Evolutionary conservation across 2,888 invertebrate species (phyloP).

Genomic region (Sesia bembeciformis): DNA sequence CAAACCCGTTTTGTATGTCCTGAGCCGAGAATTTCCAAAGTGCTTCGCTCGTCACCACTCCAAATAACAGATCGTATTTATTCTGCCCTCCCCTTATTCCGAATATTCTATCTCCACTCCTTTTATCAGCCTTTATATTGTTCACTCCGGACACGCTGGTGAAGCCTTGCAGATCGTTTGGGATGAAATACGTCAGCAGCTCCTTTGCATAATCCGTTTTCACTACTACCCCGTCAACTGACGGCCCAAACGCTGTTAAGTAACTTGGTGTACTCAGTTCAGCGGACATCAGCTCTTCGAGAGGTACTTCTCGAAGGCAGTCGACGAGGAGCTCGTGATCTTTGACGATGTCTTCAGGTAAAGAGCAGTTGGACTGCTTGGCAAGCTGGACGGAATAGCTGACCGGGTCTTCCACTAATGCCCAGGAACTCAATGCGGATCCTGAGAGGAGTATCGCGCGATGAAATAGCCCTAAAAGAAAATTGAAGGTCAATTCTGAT

Average conservation of each 20-base stretch:
- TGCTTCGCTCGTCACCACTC: slow-evolving; percentile 93
- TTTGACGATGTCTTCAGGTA: slow-evolving; percentile 86
- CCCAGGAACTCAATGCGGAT: slow-evolving; percentile 92
- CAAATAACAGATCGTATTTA: slow-evolving; percentile 90
- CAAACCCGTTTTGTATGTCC: slow-evolving; percentile 90
- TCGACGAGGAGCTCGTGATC: slow-evolving; percentile 90
- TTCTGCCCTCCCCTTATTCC: slow-evolving; percentile 73
- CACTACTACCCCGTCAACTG: slow-evolving; percentile 95
- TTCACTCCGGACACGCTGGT: slow-evolving; percentile 76
- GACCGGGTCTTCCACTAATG: slow-evolving; percentile 89
- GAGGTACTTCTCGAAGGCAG: slow-evolving; percentile 83
- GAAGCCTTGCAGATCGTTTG: slow-evolving; percentile 77
- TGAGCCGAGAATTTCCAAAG: slow-evolving; percentile 92
- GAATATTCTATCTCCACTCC: slow-evolving; percentile 76
- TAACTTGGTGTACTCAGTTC: slow-evolving; percentile 87
- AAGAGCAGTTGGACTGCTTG: slow-evolving; percentile 85
- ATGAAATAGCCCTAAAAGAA: slow-evolving; percentile 85
- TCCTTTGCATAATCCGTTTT: slow-evolving; percentile 90
- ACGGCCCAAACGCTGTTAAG: slow-evolving; percentile 92
- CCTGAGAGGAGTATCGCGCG: slow-evolving; percentile 90
- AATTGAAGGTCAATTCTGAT: slow-evolving; percentile 1
- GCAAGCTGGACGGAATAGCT: slow-evolving; percentile 88
- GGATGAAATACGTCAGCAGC: slow-evolving; percentile 80
- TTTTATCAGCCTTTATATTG: slow-evolving; percentile 74
- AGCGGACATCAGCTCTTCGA: slow-evolving; percentile 83